Evolutionary conservation across 2,797 vertebrate genomes (phyloP).

Genomic region (Tarsius wallacei): DNA sequence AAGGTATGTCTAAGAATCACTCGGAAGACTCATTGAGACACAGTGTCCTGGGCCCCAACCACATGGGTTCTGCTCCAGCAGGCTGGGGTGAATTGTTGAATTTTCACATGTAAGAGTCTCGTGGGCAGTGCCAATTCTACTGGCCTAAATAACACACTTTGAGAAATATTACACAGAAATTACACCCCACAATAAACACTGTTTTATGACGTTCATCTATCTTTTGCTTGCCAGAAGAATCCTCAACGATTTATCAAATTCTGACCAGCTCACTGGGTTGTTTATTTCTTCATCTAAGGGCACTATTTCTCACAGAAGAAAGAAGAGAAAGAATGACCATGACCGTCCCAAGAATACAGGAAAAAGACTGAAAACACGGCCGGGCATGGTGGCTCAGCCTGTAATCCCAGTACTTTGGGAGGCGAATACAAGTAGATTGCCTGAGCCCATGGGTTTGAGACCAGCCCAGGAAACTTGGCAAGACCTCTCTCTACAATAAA

Average conservation of each 20-base stretch:
- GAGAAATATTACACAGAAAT: neutral
- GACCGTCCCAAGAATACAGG: no score
- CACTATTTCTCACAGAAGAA: neutral
- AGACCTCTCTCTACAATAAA: no score
- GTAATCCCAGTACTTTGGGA: no score
- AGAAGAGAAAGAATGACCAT: no score
- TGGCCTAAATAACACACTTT: neutral
- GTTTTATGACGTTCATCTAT: neutral
- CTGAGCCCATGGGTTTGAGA: no score
- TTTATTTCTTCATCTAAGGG: neutral
- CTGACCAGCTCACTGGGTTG: neutral
- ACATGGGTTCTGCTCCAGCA: neutral
- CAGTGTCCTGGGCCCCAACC: neutral
- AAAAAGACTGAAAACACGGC: no score
- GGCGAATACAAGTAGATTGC: no score
- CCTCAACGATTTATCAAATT: neutral
- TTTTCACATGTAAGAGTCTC: neutral
- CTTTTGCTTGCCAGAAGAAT: neutral
- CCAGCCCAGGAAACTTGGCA: no score
- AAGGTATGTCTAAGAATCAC: neutral
- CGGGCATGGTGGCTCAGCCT: no score
- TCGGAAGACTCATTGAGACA: neutral
- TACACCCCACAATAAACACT: neutral
- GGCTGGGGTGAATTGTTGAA: neutral
- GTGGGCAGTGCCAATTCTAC: neutral